phyloP scores from a whole-genome alignment of 2,797 vertebrate species.

The Miichthys miiuy region DNA sequence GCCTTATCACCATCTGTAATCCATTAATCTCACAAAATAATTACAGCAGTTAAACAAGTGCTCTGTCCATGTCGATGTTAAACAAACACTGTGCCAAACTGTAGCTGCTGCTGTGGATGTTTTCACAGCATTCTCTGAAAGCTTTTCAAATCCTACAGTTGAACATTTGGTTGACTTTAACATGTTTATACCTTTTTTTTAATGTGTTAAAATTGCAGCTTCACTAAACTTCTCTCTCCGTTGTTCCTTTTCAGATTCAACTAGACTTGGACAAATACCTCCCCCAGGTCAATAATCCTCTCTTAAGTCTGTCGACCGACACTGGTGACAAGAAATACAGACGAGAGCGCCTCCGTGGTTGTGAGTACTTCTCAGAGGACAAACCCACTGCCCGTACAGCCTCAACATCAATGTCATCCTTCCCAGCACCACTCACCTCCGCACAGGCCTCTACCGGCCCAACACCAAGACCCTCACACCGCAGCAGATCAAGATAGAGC shows the following conservation, averaged over 20 bases:
- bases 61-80: neutral
- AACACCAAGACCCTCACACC: slow-evolving; percentile 76
- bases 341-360: slow-evolving; percentile 91
- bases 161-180: neutral
- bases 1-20: slow-evolving; percentile 17
- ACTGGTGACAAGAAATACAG: slow-evolving; percentile 89
- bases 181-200: neutral
- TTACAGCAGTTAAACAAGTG: slow-evolving; percentile 28
- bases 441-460: slow-evolving; percentile 90
- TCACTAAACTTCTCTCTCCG: neutral
- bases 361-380: slow-evolving; percentile 92
- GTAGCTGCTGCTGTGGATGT: neutral
- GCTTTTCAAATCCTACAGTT: neutral
- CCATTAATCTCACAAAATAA: slow-evolving; percentile 31
- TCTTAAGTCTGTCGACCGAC: slow-evolving; percentile 46
- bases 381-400: slow-evolving; percentile 88
- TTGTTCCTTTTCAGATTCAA: slow-evolving; percentile 70
- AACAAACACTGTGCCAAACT: neutral
- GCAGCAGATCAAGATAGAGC: slow-evolving; percentile 90
- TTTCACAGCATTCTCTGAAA: neutral
- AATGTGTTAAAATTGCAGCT: neutral
- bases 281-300: slow-evolving; percentile 66
- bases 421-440: slow-evolving; percentile 90
- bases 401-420: slow-evolving; percentile 94
- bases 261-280: slow-evolving; percentile 93